These are phyloP conservation scores for Aspidapion aeneum DNA, from an alignment of 2,888 invertebrate species.

Conservation along the genomic window DNA sequence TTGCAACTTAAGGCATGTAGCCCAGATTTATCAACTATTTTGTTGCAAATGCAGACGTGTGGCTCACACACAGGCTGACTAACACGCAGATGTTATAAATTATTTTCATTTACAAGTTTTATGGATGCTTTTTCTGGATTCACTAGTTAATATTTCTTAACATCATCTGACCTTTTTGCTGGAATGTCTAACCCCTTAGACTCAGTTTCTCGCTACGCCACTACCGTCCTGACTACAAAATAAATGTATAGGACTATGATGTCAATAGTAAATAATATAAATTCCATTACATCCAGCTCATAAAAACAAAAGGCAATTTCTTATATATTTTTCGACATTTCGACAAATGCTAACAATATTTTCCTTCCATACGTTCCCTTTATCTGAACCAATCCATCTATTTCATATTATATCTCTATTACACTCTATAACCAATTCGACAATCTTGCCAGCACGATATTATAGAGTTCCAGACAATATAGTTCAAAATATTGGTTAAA, in stretches of 20 bases:
- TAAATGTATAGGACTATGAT: no score
- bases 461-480: no score
- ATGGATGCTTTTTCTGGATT: no score
- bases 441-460: background rate
- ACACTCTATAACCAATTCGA: background rate
- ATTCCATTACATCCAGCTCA: background rate
- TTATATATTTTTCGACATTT: background rate
- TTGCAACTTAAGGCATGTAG: background rate
- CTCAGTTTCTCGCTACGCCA: no score
- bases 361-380: background rate
- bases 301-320: background rate
- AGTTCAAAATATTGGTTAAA: no score
- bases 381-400: slow-evolving; percentile 3
- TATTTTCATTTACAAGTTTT: no score
- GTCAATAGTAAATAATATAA: background rate
- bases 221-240: no score
- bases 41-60: background rate
- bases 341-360: background rate
- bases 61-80: background rate
- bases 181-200: no score
- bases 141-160: no score
- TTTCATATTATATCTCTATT: slow-evolving; percentile 4
- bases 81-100: no score
- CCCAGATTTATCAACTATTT: background rate
- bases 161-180: no score